These are phyloP conservation scores for Neodiprion lecontei DNA, from an alignment of 1,140 invertebrate species.

Conservation along the genomic window DNA sequence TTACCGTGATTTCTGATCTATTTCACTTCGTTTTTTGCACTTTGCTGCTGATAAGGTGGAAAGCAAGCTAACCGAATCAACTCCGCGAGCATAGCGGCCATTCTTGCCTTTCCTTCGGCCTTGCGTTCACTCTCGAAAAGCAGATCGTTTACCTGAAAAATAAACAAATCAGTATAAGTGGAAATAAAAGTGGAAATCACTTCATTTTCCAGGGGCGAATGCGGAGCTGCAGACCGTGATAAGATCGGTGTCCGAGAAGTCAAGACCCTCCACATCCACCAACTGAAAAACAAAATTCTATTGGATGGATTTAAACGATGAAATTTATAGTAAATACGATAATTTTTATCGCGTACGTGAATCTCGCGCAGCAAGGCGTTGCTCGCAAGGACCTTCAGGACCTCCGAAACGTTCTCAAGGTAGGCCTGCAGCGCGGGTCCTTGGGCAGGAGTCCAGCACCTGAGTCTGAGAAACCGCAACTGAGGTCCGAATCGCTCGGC, in stretches of 20 bases:
- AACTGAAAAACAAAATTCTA: not conserved
- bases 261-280: not conserved
- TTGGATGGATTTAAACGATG: not conserved
- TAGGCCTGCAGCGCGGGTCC: not conserved
- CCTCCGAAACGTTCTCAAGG: not conserved
- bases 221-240: constrained; percentile 1
- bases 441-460: not conserved
- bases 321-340: not conserved
- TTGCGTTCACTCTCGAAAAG: not conserved
- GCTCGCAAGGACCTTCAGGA: not conserved
- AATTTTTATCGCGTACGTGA: not conserved
- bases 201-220: not conserved
- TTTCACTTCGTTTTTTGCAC: too few relatives aligned
- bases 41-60: not conserved
- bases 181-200: too few relatives aligned
- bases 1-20: not conserved
- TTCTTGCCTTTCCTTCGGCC: not conserved
- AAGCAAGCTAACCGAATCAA: not conserved
- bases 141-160: not conserved
- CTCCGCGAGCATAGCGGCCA: not conserved
- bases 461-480: not conserved
- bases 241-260: not conserved
- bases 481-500: not conserved
- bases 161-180: not conserved
- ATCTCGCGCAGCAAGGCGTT: not conserved